phyloP scores from a whole-genome alignment of 1,140 invertebrate species.

The Belonocnema kinseyi region DNA sequence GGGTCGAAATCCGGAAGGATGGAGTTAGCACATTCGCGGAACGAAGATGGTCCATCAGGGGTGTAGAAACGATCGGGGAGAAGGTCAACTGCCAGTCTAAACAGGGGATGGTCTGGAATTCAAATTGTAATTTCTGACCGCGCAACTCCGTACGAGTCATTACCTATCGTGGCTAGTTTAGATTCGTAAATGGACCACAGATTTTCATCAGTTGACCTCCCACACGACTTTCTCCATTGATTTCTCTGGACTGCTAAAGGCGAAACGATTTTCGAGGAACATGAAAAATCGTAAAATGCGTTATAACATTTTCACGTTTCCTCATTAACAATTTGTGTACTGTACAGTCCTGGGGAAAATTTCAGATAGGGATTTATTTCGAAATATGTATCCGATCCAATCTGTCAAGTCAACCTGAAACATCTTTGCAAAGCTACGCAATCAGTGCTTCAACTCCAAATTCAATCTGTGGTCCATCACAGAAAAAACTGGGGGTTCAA shows the following conservation, averaged over 20 bases:
- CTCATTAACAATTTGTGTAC: not conserved
- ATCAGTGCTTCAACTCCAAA: too few relatives aligned
- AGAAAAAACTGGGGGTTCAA: too few relatives aligned
- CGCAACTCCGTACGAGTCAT: constrained; percentile 44
- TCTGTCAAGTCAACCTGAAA: too few relatives aligned
- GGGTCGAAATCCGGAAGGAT: constrained; percentile 56
- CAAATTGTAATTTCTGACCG: constrained; percentile 68
- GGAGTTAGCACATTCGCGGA: constrained; percentile 36
- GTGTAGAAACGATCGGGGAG: constrained; percentile 30
- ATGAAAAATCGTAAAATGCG: not conserved
- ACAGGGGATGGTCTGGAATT: constrained; percentile 56
- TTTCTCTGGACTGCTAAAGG: constrained; percentile 2
- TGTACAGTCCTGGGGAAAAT: not conserved
- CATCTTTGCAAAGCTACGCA: too few relatives aligned
- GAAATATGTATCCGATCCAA: not conserved
- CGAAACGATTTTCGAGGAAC: not conserved
- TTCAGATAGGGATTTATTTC: too few relatives aligned
- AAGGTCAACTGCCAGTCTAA: constrained; percentile 49
- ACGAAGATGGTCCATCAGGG: constrained; percentile 38
- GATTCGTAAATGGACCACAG: constrained; percentile 10
- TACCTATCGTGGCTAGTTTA: constrained; percentile 1
- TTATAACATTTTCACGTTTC: not conserved
- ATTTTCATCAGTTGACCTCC: not conserved
- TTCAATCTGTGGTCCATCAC: too few relatives aligned
- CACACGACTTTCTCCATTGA: not conserved